Conservation (phyloP, 2,888 invertebrate genomes). For the Germaria angustata region DNA sequence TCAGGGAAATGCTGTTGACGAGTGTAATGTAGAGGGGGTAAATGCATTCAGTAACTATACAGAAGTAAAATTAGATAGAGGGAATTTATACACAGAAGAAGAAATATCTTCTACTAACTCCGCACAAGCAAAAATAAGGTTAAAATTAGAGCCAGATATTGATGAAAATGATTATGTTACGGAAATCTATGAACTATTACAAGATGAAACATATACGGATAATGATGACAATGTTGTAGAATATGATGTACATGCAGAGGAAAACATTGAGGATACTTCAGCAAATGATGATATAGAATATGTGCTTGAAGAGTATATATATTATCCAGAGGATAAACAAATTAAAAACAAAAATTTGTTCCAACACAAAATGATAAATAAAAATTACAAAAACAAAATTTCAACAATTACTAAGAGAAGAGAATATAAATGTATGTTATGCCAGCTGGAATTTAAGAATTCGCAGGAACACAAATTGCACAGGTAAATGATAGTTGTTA, state of each 20-base stretch:
- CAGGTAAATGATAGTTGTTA: slow-evolving; percentile 5
- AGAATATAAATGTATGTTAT: slow-evolving; percentile 24
- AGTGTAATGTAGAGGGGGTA: not conserved
- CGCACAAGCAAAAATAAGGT: not conserved
- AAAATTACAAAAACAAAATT: not conserved
- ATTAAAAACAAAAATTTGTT: not conserved
- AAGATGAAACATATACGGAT: slow-evolving; percentile 28
- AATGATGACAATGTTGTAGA: not conserved
- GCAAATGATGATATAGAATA: slow-evolving; percentile 30
- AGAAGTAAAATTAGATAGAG: not conserved
- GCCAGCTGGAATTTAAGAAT: slow-evolving; percentile 19
- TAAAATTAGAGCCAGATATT: not conserved
- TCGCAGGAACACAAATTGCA: slow-evolving; percentile 21
- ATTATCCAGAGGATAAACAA: no score
- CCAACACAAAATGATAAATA: not conserved
- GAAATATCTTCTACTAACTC: not conserved
- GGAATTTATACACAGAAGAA: not conserved
- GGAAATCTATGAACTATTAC: slow-evolving; percentile 58
- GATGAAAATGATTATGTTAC: slow-evolving; percentile 56
- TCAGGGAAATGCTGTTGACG: not conserved
- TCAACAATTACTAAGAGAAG: not conserved
- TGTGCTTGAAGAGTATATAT: slow-evolving; percentile 4
- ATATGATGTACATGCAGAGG: not conserved
- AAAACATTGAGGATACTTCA: not conserved
- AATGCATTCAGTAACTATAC: no score